Evolutionary conservation across 2,797 vertebrate species (phyloP).

Genomic region (Amblyraja radiata): DNA sequence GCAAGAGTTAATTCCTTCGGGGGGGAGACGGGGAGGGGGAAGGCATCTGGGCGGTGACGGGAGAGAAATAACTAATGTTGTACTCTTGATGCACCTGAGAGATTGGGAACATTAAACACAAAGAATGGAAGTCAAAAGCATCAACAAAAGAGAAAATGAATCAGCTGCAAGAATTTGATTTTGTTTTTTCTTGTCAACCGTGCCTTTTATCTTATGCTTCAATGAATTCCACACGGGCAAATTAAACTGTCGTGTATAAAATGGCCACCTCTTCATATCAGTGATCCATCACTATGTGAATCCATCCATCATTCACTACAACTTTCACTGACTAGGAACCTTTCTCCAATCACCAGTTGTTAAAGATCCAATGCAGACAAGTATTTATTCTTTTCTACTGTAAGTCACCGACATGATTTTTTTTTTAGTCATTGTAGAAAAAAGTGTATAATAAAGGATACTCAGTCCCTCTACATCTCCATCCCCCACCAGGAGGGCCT

Average conservation of each 20-base stretch:
- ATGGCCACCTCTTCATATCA: not conserved
- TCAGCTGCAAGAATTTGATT: constrained; percentile 7
- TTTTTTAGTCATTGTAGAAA: not conserved
- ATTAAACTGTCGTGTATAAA: constrained; percentile 1
- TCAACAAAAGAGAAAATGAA: not conserved
- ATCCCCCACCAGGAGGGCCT: no score
- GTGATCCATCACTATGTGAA: not conserved
- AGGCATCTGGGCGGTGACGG: no score
- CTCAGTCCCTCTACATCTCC: no score
- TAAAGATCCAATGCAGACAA: not conserved
- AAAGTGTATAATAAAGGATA: not conserved
- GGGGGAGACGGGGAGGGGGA: not conserved
- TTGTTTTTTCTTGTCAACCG: constrained; percentile 20
- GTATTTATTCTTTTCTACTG: not conserved
- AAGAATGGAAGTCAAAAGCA: not conserved
- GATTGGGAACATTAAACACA: not conserved
- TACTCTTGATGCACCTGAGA: not conserved
- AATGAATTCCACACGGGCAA: not conserved
- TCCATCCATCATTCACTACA: not conserved
- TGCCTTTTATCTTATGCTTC: not conserved
- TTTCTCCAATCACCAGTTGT: not conserved
- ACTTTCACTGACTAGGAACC: not conserved
- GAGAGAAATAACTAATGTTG: not conserved
- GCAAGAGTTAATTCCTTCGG: not conserved
- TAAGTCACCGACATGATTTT: not conserved